phyloP scores from a whole-genome alignment of 1,140 invertebrate species.

The Diachasma alloeum region DNA sequence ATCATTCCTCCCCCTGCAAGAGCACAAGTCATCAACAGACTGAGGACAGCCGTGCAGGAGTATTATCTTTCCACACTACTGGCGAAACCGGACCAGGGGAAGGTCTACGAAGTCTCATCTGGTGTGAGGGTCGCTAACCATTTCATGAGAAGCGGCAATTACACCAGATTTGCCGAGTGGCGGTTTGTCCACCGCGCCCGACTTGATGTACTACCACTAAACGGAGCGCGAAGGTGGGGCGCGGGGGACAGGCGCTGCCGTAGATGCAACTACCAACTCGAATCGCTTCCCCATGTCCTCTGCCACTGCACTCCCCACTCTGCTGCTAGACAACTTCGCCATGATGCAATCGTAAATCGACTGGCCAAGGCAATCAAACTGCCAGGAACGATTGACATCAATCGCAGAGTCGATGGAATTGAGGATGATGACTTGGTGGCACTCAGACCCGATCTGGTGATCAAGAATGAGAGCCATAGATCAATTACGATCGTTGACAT shows the following conservation, averaged over 20 bases:
- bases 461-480: too few relatives aligned
- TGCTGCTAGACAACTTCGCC: constrained; percentile 5
- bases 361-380: constrained; percentile 13
- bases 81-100: constrained; percentile 38
- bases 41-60: constrained; percentile 18
- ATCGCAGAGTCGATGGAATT: too few relatives aligned
- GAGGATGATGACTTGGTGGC: too few relatives aligned
- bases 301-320: constrained; percentile 41
- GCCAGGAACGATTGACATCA: constrained; percentile 12
- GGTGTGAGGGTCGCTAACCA: constrained; percentile 30
- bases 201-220: constrained; percentile 48
- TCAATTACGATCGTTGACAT: constrained; percentile 54
- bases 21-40: constrained; percentile 1
- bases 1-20: constrained; percentile 18
- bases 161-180: constrained; percentile 52
- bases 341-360: constrained; percentile 27
- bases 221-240: constrained; percentile 33
- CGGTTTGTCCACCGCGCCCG: constrained; percentile 54
- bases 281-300: constrained; percentile 50
- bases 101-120: constrained; percentile 28
- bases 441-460: too few relatives aligned
- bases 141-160: constrained; percentile 40
- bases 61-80: constrained; percentile 13
- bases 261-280: constrained; percentile 32
- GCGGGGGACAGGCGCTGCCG: constrained; percentile 40